Conservation (phyloP, 2,797 vertebrate genomes). For the Hephaestus fuliginosus region DNA sequence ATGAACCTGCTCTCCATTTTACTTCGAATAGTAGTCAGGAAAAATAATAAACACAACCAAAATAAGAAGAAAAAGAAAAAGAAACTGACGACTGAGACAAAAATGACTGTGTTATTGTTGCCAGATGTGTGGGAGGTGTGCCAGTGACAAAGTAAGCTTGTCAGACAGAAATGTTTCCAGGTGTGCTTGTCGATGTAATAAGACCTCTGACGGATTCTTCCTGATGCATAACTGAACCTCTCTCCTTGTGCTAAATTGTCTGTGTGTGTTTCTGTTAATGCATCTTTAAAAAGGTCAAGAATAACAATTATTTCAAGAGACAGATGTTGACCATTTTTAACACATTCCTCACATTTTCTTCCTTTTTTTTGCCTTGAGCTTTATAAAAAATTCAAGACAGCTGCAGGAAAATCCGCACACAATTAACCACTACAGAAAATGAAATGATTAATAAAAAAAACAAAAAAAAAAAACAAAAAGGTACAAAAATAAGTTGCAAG, state of each 20-base stretch:
- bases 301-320: constrained; percentile 19
- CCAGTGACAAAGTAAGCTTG: constrained; percentile 23
- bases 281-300: constrained; percentile 18
- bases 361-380: not conserved
- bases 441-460: not conserved
- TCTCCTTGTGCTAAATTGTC: constrained; percentile 1
- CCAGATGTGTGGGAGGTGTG: constrained; percentile 7
- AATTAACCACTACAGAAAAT: not conserved
- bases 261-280: constrained; percentile 6
- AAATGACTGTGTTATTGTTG: constrained; percentile 7
- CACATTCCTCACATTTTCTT: not conserved
- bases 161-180: constrained; percentile 39
- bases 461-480: no score
- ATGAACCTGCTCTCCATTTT: not conserved
- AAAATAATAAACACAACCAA: constrained; percentile 21
- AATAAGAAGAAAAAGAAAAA: constrained; percentile 6
- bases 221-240: constrained; percentile 8
- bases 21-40: not conserved
- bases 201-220: constrained; percentile 25
- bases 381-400: not conserved
- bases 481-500: not conserved
- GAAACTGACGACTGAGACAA: not conserved
- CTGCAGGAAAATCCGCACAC: not conserved
- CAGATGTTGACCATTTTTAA: not conserved
- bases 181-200: constrained; percentile 40